These are phyloP conservation scores for Larimichthys polyactis DNA, from an alignment of 2,113 vertebrate genomes.

Conservation along the genomic window DNA sequence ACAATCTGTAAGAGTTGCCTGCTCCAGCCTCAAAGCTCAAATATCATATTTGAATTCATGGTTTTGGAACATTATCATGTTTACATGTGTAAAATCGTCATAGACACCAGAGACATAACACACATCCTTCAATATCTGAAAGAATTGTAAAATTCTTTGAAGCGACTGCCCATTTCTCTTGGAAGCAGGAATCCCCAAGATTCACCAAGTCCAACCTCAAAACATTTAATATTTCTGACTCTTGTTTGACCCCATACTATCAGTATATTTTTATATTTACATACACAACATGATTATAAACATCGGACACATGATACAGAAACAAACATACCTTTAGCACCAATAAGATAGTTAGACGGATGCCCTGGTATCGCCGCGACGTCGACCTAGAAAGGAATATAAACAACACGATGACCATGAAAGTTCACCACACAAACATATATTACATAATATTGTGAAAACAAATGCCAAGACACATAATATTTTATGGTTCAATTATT, in stretches of 20 bases:
- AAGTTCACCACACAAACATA: slow-evolving; percentile 12
- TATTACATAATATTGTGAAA: slow-evolving; percentile 20
- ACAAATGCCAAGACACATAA: slow-evolving; percentile 40
- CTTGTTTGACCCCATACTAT: neutral
- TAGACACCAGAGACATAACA: neutral
- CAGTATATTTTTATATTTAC: neutral
- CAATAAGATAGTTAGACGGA: slow-evolving; percentile 24
- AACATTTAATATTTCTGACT: neutral
- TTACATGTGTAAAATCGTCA: neutral
- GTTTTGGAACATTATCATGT: neutral
- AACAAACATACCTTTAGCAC: slow-evolving; percentile 60
- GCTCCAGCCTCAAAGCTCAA: neutral
- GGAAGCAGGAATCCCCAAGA: neutral
- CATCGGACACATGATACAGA: neutral
- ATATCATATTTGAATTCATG: neutral
- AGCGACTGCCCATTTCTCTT: neutral
- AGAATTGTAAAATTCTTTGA: neutral
- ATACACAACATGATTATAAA: neutral
- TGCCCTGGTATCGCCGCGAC: slow-evolving; percentile 13
- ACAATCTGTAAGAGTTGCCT: neutral
- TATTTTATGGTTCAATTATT: slow-evolving; percentile 66
- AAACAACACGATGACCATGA: slow-evolving; percentile 48
- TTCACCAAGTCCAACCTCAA: neutral
- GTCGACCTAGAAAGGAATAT: slow-evolving; percentile 70
- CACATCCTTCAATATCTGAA: neutral